A percentile compares a stretch with the other conserved stretches of the same genome.
These are phyloP conservation scores for Chamaedrilus cognettii DNA, from an alignment of 2,888 invertebrate genomes.

Conservation along the genomic window DNA sequence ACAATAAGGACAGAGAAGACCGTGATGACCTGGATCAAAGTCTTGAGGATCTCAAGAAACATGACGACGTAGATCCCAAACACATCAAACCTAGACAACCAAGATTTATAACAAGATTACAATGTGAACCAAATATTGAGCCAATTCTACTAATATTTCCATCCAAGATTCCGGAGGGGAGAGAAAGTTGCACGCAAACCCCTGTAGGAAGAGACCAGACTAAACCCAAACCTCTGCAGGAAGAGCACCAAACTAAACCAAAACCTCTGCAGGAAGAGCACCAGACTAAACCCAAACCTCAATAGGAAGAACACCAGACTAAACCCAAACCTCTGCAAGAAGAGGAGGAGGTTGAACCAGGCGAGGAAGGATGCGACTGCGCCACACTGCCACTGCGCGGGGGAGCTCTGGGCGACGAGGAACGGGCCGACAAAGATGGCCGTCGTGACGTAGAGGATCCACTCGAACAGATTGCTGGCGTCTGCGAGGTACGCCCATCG, in stretches of 20 bases:
- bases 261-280: background rate
- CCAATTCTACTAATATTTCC: too few relatives aligned
- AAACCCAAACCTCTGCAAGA: conserved; percentile 70
- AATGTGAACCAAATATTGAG: background rate
- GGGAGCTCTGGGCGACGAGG: conserved; percentile 30
- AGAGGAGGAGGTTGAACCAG: conserved; percentile 83
- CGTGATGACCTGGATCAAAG: conserved; percentile 81
- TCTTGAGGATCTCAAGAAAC: conserved; percentile 83
- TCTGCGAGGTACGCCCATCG: conserved; percentile 55
- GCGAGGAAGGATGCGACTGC: conserved; percentile 82
- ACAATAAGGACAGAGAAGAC: conserved; percentile 89
- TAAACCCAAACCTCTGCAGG: too few relatives aligned
- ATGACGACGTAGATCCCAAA: conserved; percentile 93
- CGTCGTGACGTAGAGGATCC: conserved; percentile 76
- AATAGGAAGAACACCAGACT: background rate
- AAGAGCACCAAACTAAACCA: too few relatives aligned
- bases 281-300: background rate
- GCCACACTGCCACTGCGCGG: conserved; percentile 67
- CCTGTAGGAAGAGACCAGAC: too few relatives aligned
- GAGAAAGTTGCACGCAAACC: too few relatives aligned
- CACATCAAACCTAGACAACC: conserved; percentile 62
- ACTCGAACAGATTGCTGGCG: conserved; percentile 71
- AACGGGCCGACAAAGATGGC: conserved; percentile 67
- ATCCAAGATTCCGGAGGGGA: too few relatives aligned
- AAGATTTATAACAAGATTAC: background rate